Percentiles rank a stretch among this genome's conserved stretches.
These are phyloP conservation scores for Tenthredo amoena DNA, from an alignment of 2,888 invertebrate species.

Conservation along the genomic window DNA sequence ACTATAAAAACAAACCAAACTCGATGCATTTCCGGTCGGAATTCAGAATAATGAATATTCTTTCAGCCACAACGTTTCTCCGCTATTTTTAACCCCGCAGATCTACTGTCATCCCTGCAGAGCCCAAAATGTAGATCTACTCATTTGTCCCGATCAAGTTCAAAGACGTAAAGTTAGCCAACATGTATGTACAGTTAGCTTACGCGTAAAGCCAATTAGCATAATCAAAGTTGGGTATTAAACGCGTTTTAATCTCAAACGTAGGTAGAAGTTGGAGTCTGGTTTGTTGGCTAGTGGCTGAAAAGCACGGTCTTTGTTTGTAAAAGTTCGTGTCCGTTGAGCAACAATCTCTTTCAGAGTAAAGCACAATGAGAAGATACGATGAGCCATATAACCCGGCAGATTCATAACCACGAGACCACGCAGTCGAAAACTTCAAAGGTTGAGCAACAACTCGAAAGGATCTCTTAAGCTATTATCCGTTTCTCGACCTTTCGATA, in stretches of 20 bases:
- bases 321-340: conserved; percentile 27
- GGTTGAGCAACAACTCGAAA: conserved; percentile 32
- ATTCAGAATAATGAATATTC: background rate
- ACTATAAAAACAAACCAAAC: background rate
- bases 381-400: background rate
- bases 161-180: background rate
- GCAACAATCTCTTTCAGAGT: conserved; percentile 43
- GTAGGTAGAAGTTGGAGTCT: background rate
- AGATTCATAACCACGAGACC: conserved; percentile 11
- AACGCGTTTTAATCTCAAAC: conserved; percentile 34
- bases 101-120: background rate
- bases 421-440: conserved; percentile 17
- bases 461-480: background rate
- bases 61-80: background rate
- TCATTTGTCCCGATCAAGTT: background rate
- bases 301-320: conserved; percentile 32
- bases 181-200: conserved; percentile 3
- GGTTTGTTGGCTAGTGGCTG: background rate
- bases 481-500: conserved; percentile 29
- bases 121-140: background rate
- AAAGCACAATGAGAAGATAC: conserved; percentile 31
- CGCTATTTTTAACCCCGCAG: background rate
- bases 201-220: conserved; percentile 11
- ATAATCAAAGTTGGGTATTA: conserved; percentile 36
- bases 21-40: conserved; percentile 9